Evolutionary conservation across 2,797 vertebrate genomes (phyloP).

Genomic region (Pseudochirops cupreus): DNA sequence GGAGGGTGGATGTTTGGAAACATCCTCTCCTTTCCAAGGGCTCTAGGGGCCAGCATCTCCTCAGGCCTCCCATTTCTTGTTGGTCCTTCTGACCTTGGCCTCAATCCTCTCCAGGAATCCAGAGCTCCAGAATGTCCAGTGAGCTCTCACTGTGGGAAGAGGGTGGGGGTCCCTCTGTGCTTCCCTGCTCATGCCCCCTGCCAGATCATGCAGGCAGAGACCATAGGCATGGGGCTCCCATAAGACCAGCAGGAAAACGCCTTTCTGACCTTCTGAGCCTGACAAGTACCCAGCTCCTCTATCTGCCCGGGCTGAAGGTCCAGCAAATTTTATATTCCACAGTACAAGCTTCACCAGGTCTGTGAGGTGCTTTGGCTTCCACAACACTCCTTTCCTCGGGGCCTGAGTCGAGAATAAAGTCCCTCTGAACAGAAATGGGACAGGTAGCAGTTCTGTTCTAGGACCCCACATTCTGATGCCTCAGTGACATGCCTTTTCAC

Average conservation of each 20-base stretch:
- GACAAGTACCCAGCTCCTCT: conserved; percentile 48
- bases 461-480: not conserved
- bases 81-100: not conserved
- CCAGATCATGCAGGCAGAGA: not conserved
- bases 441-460: conserved; percentile 36
- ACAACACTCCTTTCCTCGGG: conserved; percentile 41
- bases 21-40: not conserved
- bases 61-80: not conserved
- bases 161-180: not conserved
- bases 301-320: conserved; percentile 17
- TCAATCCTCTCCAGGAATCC: not conserved
- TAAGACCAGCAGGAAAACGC: conserved; percentile 1
- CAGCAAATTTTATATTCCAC: conserved; percentile 66
- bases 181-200: too few relatives aligned
- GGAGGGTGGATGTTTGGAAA: not conserved
- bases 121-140: not conserved
- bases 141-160: conserved; percentile 8
- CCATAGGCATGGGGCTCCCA: not conserved
- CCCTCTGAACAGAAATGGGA: conserved; percentile 48
- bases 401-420: conserved; percentile 75
- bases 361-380: conserved; percentile 51
- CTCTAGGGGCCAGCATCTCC: not conserved
- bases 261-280: not conserved
- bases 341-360: conserved; percentile 55
- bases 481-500: not conserved